Conservation (phyloP, 2,888 invertebrate genomes). For the Seladonia tumulorum region DNA sequence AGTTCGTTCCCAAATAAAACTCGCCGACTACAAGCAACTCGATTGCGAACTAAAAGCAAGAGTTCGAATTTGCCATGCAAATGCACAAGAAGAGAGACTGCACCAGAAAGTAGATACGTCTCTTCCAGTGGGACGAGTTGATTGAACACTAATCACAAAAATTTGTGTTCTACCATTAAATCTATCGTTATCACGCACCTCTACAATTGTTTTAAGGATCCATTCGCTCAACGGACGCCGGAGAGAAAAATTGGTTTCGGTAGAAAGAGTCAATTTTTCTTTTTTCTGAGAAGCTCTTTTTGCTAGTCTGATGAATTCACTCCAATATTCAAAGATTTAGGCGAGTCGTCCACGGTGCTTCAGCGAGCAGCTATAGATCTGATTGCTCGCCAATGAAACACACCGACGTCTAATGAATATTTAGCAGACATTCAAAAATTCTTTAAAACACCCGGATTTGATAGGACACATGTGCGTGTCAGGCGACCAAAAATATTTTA, state of each 20-base stretch:
- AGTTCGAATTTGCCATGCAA: neutral
- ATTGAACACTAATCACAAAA: neutral
- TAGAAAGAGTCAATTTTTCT: neutral
- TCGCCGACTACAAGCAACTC: neutral
- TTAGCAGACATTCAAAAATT: neutral
- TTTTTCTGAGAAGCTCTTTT: neutral
- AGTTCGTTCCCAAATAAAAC: neutral
- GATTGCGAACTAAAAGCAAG: neutral
- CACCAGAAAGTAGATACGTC: neutral
- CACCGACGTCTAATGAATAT: neutral
- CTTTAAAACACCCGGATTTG: neutral
- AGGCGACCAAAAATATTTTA: neutral
- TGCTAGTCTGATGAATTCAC: neutral
- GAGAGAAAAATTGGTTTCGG: neutral
- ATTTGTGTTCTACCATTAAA: neutral
- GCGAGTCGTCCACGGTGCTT: neutral
- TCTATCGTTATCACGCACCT: too few relatives aligned
- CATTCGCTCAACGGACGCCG: neutral
- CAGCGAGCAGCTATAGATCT: neutral
- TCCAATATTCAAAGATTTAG: neutral
- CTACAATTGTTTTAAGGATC: neutral
- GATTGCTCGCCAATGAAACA: slow-evolving; percentile 1
- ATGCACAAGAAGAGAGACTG: neutral
- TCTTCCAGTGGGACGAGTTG: neutral
- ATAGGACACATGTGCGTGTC: neutral